A percentile compares a stretch with the other conserved stretches of the same genome.
Evolutionary conservation across 2,888 invertebrate species (phyloP).

Genomic region (Ptychoptera albimana): DNA sequence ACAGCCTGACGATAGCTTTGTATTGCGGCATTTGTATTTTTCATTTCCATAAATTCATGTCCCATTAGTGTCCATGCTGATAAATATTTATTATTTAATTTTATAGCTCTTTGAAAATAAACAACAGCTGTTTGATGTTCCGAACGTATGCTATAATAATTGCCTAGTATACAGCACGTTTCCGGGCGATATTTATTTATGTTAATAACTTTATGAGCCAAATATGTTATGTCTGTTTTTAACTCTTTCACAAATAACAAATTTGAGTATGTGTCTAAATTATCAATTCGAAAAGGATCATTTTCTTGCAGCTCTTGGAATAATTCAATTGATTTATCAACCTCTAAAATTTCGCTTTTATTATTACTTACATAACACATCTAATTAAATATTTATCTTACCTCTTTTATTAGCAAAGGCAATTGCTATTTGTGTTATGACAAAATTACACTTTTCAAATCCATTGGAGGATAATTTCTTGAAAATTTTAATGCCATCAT

Average conservation of each 20-base stretch:
- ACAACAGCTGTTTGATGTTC: slow-evolving; percentile 97
- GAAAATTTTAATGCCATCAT: slow-evolving; percentile 76
- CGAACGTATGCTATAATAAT: slow-evolving; percentile 88
- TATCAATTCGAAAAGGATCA: slow-evolving; percentile 89
- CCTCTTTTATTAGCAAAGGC: slow-evolving; percentile 86
- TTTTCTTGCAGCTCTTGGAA: slow-evolving; percentile 68
- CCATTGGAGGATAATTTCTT: slow-evolving; percentile 59
- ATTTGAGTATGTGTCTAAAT: slow-evolving; percentile 95
- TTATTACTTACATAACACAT: too few species aligned
- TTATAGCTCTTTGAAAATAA: slow-evolving; percentile 88
- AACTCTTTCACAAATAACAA: slow-evolving; percentile 86
- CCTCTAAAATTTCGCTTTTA: slow-evolving; percentile 39
- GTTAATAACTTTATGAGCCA: slow-evolving; percentile 85
- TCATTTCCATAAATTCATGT: slow-evolving; percentile 97
- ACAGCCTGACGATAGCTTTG: slow-evolving; percentile 95
- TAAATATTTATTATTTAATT: slow-evolving; percentile 83
- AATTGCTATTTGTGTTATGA: slow-evolving; percentile 83
- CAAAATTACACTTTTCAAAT: slow-evolving; percentile 74
- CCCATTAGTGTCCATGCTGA: slow-evolving; percentile 98
- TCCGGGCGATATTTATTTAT: slow-evolving; percentile 95
- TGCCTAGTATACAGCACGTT: slow-evolving; percentile 95
- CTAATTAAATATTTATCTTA: slow-evolving; percentile 20
- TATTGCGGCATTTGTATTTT: slow-evolving; percentile 96
- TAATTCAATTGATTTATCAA: slow-evolving; percentile 70
- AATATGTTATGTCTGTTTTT: slow-evolving; percentile 76